Conservation (phyloP, 2,113 vertebrate genomes). For the Columba janthina region DNA sequence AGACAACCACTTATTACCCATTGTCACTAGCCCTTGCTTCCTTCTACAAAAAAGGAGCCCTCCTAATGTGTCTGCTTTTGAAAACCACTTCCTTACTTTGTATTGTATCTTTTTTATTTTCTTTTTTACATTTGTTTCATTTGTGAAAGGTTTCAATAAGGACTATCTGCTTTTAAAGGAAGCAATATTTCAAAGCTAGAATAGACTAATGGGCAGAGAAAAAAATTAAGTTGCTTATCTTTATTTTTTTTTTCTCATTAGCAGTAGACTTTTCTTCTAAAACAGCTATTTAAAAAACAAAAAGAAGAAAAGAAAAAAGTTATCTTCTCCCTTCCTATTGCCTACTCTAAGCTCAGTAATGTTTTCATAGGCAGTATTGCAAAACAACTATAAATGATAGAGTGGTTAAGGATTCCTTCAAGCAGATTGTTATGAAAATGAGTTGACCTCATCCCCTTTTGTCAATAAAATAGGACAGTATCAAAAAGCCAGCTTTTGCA, state of each 20-base stretch:
- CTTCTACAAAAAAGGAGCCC: neutral
- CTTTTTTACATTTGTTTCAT: neutral
- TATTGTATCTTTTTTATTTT: neutral
- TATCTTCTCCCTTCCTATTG: neutral
- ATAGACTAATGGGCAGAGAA: neutral
- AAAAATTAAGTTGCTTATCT: neutral
- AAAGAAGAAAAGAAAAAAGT: neutral
- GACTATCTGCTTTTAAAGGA: slow-evolving; percentile 2
- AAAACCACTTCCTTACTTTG: neutral
- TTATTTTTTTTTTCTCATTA: neutral
- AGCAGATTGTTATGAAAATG: slow-evolving; percentile 61
- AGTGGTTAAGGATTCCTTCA: slow-evolving; percentile 41
- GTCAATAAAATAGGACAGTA: slow-evolving; percentile 66
- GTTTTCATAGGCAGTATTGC: neutral
- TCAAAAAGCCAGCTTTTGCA: slow-evolving; percentile 38
- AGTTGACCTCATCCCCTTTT: slow-evolving; percentile 47
- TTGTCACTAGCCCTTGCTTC: neutral
- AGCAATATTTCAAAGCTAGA: neutral
- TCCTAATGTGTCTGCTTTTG: neutral
- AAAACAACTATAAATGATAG: slow-evolving; percentile 36
- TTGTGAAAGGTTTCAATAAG: neutral
- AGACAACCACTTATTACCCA: neutral
- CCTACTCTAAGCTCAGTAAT: neutral
- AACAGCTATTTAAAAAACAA: neutral
- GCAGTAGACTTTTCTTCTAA: neutral